Conservation (phyloP, 2,888 invertebrate genomes). For the Orthosia incerta region DNA sequence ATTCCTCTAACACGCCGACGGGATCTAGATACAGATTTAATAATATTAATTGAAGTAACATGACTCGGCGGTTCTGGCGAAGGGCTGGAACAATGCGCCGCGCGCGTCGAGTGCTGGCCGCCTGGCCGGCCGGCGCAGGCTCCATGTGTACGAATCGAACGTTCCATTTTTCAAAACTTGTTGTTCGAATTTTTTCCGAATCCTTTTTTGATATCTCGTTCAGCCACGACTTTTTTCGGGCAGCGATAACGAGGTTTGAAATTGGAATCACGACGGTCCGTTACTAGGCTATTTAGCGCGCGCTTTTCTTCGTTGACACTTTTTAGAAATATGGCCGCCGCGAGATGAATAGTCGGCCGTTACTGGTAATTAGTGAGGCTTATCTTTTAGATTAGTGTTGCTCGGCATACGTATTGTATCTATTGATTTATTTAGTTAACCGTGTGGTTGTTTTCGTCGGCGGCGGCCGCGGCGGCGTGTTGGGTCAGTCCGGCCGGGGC, state of each 20-base stretch:
- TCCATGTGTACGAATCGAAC: constrained; percentile 66
- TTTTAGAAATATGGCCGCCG: constrained; percentile 75
- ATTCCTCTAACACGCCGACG: constrained; percentile 84
- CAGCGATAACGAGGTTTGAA: constrained; percentile 87
- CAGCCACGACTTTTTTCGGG: constrained; percentile 74
- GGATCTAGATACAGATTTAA: constrained; percentile 86
- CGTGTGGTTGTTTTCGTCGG: constrained; percentile 67
- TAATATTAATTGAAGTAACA: constrained; percentile 87
- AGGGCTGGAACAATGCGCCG: constrained; percentile 83
- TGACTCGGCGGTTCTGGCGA: constrained; percentile 83
- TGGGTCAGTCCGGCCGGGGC: constrained; percentile 75
- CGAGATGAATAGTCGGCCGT: constrained; percentile 78
- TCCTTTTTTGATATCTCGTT: constrained; percentile 80
- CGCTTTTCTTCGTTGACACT: constrained; percentile 78
- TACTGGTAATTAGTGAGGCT: constrained; percentile 80
- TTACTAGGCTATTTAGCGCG: constrained; percentile 83
- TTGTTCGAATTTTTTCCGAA: constrained; percentile 74
- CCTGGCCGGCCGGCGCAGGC: constrained; percentile 40
- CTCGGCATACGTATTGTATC: constrained; percentile 69
- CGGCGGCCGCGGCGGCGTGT: constrained; percentile 48
- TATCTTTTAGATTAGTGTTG: constrained; percentile 80
- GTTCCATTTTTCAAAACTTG: constrained; percentile 74
- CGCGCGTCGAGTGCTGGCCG: constrained; percentile 63
- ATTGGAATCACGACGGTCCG: constrained; percentile 85
- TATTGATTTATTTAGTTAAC: constrained; percentile 68